Percentiles rank a stretch among this genome's conserved stretches.
phyloP scores from a whole-genome alignment of 2,888 invertebrate genomes.

The Eudasyphora cyanicolor region DNA sequence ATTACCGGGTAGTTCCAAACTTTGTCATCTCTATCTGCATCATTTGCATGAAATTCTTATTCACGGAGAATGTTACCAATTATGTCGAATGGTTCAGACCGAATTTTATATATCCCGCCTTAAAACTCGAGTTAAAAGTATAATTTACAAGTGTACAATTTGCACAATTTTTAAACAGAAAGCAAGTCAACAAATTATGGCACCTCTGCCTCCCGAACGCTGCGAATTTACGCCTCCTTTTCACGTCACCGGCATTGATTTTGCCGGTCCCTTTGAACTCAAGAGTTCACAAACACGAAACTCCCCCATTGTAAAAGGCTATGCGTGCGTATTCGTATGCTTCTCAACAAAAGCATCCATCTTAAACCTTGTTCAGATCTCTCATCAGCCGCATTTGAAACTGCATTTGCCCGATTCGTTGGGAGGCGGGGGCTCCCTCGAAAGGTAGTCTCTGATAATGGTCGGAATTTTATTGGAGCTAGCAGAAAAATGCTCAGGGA shows the following conservation, averaged over 20 bases:
- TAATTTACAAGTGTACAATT: not conserved
- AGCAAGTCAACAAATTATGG: not conserved
- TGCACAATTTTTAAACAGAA: not conserved
- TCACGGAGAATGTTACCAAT: not conserved
- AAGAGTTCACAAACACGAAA: too few relatives aligned
- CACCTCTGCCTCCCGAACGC: not conserved
- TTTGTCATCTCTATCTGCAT: not conserved
- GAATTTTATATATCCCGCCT: not conserved
- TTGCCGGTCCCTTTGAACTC: conserved; percentile 1
- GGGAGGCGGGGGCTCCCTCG: too few relatives aligned
- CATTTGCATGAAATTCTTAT: not conserved
- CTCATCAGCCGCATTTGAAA: too few relatives aligned
- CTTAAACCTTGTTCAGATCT: too few relatives aligned
- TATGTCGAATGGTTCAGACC: not conserved
- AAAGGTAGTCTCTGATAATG: not conserved
- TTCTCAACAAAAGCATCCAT: too few relatives aligned
- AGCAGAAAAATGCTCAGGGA: not conserved
- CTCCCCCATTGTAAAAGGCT: too few relatives aligned
- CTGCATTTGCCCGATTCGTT: too few relatives aligned
- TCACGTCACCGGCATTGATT: conserved; percentile 3
- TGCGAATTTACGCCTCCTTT: not conserved
- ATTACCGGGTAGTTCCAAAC: not conserved
- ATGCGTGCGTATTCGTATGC: too few relatives aligned
- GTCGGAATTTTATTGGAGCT: too few relatives aligned
- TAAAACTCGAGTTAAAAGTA: not conserved